Percentiles rank a stretch among this genome's conserved stretches.
phyloP scores from a whole-genome alignment of 2,888 invertebrate species.

The Prenolepis imparis region DNA sequence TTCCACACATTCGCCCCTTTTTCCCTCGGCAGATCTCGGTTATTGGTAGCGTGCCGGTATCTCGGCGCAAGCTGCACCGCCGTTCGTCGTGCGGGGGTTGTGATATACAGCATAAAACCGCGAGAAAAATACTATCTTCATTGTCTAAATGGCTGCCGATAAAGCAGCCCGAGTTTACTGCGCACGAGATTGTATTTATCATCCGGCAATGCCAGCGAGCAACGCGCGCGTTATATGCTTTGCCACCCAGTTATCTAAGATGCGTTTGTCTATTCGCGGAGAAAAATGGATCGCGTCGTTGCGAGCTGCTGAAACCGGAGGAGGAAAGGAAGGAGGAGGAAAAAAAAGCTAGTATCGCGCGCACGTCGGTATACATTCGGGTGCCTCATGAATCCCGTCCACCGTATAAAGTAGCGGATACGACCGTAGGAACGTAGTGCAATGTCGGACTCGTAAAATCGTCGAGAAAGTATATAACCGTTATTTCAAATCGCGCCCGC shows the following conservation, averaged over 20 bases:
- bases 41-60: constrained; percentile 79
- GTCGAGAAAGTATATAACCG: constrained; percentile 50
- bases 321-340: no score
- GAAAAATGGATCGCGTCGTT: constrained; percentile 73
- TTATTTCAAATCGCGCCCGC: constrained; percentile 56
- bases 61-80: constrained; percentile 71
- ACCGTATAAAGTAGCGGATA: constrained; percentile 23
- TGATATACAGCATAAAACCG: constrained; percentile 82
- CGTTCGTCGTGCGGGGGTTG: constrained; percentile 67
- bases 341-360: constrained; percentile 7
- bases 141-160: constrained; percentile 84
- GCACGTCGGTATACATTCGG: constrained; percentile 26
- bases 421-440: constrained; percentile 33
- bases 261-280: constrained; percentile 73
- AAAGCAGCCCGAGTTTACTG: constrained; percentile 83
- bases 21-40: constrained; percentile 66
- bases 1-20: constrained; percentile 54
- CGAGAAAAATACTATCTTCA: constrained; percentile 84
- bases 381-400: constrained; percentile 21
- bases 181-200: constrained; percentile 84
- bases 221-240: constrained; percentile 70
- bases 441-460: constrained; percentile 53
- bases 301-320: constrained; percentile 55
- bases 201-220: constrained; percentile 76
- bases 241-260: constrained; percentile 75